phyloP scores from a whole-genome alignment of 2,113 vertebrate genomes.

The Chrysemys picta region DNA sequence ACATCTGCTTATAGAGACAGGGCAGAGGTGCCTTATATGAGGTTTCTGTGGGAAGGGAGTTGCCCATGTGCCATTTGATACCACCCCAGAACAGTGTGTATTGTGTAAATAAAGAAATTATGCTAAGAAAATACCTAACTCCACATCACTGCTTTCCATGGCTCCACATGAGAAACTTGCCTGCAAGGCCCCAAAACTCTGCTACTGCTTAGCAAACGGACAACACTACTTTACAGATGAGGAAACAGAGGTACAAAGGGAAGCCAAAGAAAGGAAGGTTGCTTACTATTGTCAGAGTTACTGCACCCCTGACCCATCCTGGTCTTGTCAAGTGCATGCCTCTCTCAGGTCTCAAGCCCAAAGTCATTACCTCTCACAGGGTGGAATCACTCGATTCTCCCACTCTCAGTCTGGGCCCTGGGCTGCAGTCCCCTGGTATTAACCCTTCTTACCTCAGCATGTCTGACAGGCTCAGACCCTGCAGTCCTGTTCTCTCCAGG shows the following conservation, averaged over 20 bases:
- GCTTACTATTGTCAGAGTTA: too few species aligned
- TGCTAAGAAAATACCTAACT: background rate
- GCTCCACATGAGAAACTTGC: background rate
- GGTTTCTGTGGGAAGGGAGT: rapidly evolving
- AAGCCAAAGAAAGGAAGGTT: too few species aligned
- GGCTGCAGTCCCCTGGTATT: background rate
- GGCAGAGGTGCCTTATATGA: background rate
- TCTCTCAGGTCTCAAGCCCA: background rate
- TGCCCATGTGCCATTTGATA: background rate
- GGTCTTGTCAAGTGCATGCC: background rate
- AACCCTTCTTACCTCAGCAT: background rate
- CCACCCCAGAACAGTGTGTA: background rate
- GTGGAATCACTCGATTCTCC: background rate
- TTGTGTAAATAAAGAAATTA: background rate
- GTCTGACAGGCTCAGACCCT: too few species aligned
- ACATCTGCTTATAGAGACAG: background rate
- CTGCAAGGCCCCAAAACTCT: background rate
- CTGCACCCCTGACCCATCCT: too few species aligned
- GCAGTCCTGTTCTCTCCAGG: too few species aligned
- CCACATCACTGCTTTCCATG: background rate
- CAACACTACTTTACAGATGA: background rate
- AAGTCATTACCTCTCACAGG: background rate
- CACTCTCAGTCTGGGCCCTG: background rate
- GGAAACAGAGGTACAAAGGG: background rate
- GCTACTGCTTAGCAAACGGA: background rate